A percentile compares a stretch with the other conserved stretches of the same genome.
These are phyloP conservation scores for Boloria selene DNA, from an alignment of 2,888 invertebrate species.

Conservation along the genomic window DNA sequence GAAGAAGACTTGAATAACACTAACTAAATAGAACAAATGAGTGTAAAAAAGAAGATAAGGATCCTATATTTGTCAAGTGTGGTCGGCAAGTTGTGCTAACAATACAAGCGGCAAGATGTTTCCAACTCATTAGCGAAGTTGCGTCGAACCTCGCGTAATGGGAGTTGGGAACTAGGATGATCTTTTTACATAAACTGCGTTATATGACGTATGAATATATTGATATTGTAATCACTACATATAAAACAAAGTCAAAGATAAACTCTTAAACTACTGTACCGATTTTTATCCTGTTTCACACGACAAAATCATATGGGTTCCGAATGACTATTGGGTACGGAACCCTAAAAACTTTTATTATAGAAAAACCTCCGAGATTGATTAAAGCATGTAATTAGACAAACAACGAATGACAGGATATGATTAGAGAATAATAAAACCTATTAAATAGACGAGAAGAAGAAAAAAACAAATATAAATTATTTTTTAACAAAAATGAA, in stretches of 20 bases:
- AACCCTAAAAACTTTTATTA: no score
- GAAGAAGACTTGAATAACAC: no score
- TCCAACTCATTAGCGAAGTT: constrained; percentile 35
- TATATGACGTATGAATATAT: constrained; percentile 1
- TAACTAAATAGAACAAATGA: neutral
- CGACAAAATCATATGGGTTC: no score
- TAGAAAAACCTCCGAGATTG: no score
- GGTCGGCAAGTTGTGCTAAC: constrained; percentile 20
- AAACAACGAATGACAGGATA: constrained; percentile 11
- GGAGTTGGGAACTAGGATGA: constrained; percentile 22
- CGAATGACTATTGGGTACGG: no score
- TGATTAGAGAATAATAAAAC: constrained; percentile 35
- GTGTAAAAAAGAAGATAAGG: constrained; percentile 2
- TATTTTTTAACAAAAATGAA: no score
- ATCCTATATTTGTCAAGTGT: constrained; percentile 1
- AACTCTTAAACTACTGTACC: no score
- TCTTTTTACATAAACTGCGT: constrained; percentile 7
- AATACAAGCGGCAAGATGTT: constrained; percentile 28
- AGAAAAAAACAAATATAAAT: constrained; percentile 39
- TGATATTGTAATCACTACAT: neutral
- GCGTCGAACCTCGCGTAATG: constrained; percentile 20
- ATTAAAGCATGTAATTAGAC: constrained; percentile 14
- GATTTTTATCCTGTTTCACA: no score
- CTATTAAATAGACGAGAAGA: constrained; percentile 34
- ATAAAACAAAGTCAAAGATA: no score